Evolutionary conservation across 1,140 invertebrate species (phyloP), one percentile per base, ranked within the genome.

Genomic region (Tetraneura akinire): DNA sequence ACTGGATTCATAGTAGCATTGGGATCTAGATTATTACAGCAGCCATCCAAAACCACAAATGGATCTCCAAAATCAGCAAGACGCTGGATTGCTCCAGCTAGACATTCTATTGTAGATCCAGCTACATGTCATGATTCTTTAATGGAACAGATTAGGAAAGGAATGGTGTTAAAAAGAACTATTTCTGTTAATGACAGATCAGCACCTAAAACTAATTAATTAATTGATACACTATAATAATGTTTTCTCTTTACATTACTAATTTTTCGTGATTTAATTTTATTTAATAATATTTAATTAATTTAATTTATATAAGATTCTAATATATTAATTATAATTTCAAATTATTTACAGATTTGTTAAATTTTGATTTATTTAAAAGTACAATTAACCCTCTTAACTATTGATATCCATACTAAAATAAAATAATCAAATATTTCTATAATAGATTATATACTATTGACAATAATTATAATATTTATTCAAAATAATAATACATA

Each of bases 81-180:
- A 88, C 88, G 87, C 88, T 90, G 84, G 93, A 89, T 88, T 90
- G 85, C 85, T 10, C 84, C 84, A 42, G n/a, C 37, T 4, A 78
- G 55, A 60, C 85, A 86, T n/a, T 85, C 89, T 0, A 85, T 88
- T 16, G 85, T 87, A 16, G 89, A 90, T 84, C 88, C 89, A 2
- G 81, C 86, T 0, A 84, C 88, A 66, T 87, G 89, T n/a, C 86
- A 89, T 47, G 89, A 90, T 81, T 90, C 89, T 4, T 87, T 96
- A 1, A 94, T 96, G 93, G 94, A 96, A 88, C 94, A 96, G 84
- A 96, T 96, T 62, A 92, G 94, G 84, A 89, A 91, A 57, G 94
- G 94, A 37, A 94, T 93, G 3, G 91, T 91, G 6, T 85, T 96
- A 70, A 91, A 89, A 60, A 89, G 91, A 82, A 92, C 90, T 82